Evolutionary conservation across 2,797 vertebrate genomes (phyloP).

Genomic region (Poeciliopsis gracilis): DNA sequence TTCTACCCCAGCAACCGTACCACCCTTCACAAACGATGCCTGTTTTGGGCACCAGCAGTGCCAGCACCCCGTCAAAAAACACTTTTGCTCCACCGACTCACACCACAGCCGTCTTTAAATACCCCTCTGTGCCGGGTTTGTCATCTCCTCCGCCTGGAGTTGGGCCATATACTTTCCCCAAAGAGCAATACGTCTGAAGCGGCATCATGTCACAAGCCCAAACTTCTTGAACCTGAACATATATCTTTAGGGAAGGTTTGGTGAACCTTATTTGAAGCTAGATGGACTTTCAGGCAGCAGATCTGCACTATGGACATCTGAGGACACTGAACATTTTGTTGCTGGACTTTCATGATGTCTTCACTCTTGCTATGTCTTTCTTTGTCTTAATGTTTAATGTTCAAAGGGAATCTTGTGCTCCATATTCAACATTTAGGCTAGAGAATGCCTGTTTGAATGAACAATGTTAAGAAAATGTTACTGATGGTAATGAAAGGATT

Average conservation of each 20-base stretch:
- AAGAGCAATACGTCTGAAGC: slow-evolving; percentile 88
- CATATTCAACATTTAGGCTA: slow-evolving; percentile 32
- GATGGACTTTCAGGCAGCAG: slow-evolving; percentile 18
- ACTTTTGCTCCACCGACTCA: slow-evolving; percentile 79
- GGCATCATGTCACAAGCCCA: slow-evolving; percentile 7
- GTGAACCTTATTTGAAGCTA: slow-evolving; percentile 6
- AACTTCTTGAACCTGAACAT: slow-evolving; percentile 6
- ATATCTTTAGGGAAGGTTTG: slow-evolving; percentile 16
- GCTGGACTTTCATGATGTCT: slow-evolving; percentile 28
- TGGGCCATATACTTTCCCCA: slow-evolving; percentile 83
- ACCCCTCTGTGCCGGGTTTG: slow-evolving; percentile 67
- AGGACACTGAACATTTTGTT: slow-evolving; percentile 40
- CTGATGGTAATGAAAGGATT: slow-evolving; percentile 32
- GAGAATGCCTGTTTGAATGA: slow-evolving; percentile 17
- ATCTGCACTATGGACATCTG: slow-evolving; percentile 23
- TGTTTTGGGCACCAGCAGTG: slow-evolving; percentile 57
- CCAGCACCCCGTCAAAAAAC: slow-evolving; percentile 70
- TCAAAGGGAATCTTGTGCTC: slow-evolving; percentile 42
- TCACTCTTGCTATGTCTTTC: slow-evolving; percentile 40
- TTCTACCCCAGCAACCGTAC: slow-evolving; percentile 85
- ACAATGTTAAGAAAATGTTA: slow-evolving; percentile 34
- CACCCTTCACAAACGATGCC: slow-evolving; percentile 52
- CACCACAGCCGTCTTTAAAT: slow-evolving; percentile 75
- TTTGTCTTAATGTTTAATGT: slow-evolving; percentile 36
- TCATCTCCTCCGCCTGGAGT: slow-evolving; percentile 73